Evolutionary conservation across 2,797 vertebrate species (phyloP).

Genomic region (Bufotes viridis): DNA sequence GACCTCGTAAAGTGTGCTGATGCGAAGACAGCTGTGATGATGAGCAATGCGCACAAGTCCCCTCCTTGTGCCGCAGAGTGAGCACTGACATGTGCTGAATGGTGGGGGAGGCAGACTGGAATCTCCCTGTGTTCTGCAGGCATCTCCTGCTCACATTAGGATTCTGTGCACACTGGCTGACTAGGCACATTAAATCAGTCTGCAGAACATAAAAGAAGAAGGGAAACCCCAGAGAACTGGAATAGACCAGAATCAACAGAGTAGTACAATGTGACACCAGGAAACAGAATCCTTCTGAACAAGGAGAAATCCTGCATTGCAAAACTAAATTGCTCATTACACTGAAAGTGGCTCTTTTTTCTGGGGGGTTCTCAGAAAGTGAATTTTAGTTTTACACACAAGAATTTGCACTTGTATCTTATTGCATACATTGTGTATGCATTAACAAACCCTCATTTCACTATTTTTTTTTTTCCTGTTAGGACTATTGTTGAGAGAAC

Average conservation of each 20-base stretch:
- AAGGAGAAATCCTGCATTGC: not conserved
- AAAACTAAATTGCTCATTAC: not conserved
- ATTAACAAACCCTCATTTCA: too few relatives aligned
- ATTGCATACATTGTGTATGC: not conserved
- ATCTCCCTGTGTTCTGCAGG: constrained; percentile 46
- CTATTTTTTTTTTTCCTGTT: too few relatives aligned
- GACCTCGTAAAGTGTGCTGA: constrained; percentile 13
- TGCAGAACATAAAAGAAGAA: constrained; percentile 26
- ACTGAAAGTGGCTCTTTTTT: not conserved
- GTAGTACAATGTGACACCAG: not conserved
- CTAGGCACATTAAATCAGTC: constrained; percentile 40
- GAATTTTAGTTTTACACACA: not conserved
- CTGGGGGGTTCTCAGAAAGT: not conserved
- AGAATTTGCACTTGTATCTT: not conserved
- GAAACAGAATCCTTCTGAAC: not conserved
- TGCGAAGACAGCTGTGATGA: constrained; percentile 32
- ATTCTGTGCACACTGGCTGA: constrained; percentile 47
- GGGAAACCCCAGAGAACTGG: constrained; percentile 44
- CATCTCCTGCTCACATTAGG: constrained; percentile 38
- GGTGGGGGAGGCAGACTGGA: constrained; percentile 9
- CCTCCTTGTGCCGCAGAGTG: constrained; percentile 29
- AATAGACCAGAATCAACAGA: not conserved
- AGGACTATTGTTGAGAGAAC: too few relatives aligned
- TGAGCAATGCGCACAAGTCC: constrained; percentile 28
- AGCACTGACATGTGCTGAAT: constrained; percentile 33